Conservation (phyloP, 2,113 vertebrate genomes). For the Clarias magur region DNA sequence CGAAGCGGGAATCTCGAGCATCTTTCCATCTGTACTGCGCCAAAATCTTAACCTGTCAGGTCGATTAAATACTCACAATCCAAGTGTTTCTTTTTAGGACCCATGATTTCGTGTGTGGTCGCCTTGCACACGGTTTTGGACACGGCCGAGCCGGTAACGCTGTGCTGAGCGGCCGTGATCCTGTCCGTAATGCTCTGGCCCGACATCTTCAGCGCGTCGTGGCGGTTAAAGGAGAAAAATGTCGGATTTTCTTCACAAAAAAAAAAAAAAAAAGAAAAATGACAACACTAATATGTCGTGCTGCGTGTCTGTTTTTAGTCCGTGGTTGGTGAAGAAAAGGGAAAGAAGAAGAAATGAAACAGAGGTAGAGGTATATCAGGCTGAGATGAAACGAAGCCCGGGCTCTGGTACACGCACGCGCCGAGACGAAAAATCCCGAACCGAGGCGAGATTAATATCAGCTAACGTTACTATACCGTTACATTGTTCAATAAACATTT, state of each 20-base stretch:
- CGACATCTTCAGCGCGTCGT: slow-evolving; percentile 80
- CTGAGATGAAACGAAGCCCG: slow-evolving; percentile 2
- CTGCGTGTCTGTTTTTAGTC: background rate
- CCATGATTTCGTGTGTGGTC: slow-evolving; percentile 98
- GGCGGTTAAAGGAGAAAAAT: background rate
- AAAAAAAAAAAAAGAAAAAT: background rate
- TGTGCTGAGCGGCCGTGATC: slow-evolving; percentile 97
- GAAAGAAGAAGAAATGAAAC: background rate
- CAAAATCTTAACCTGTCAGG: background rate
- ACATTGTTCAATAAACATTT: slow-evolving; percentile 50
- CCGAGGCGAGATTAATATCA: slow-evolving; percentile 15
- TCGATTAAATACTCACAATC: slow-evolving; percentile 81
- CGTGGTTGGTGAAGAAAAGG: background rate
- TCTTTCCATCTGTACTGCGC: background rate
- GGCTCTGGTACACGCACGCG: slow-evolving; percentile 13
- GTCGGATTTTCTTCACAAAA: background rate
- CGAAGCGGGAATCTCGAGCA: background rate
- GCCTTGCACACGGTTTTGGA: slow-evolving; percentile 97
- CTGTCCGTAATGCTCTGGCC: slow-evolving; percentile 97
- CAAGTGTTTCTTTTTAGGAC: slow-evolving; percentile 97
- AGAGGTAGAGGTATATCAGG: background rate
- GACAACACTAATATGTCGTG: background rate
- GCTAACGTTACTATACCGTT: slow-evolving; percentile 28
- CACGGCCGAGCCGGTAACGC: slow-evolving; percentile 94
- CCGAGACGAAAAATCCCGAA: slow-evolving; percentile 40